Base-by-base conservation (phyloP, 2,113 vertebrate species). In the Chrysochloris asiatica region DNA sequence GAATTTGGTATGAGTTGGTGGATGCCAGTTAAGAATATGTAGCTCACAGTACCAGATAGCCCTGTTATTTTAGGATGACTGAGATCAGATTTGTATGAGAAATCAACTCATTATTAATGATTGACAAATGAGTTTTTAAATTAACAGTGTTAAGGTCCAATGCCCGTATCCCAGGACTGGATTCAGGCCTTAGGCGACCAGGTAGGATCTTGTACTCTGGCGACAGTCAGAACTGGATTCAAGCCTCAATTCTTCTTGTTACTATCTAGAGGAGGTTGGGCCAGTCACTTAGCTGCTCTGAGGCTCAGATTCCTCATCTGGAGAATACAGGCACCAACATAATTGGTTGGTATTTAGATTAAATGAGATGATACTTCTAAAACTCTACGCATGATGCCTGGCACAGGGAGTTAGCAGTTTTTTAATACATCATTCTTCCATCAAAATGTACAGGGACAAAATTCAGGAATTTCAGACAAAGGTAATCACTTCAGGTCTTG, bases 391-490 rank as follows among this genome's bases (percentile, higher is more conserved):
- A 12, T 26, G n/a, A 83, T 33, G 24, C 24, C 16, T 45, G 10
- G 28, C 3, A 21, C 38, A 16, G 1, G 45, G n/a, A 91, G 41
- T 19, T 56, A 48, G 86, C 43, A 41, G 14, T 80, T 5, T 5
- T 26, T 89, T 73, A 73, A 48, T 54, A 89, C 77, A 65, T 78
- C 17, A 73, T 4, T 41, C 14, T 9, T 11, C 11, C 47, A 54
- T 63, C 43, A 81, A 82, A 67, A 50, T 5, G 47, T 43, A 0
- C 33, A 3, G 59, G 21, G 24, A 73, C 33, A 26, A 33, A 91
- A 78, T 54, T 72, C 28, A 50, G 89, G 73, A 93, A 30, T 45
- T 85, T 61, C 48, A 69, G 88, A 13, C 72, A 84, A 52, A 52
- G 41, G 10, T 59, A 47, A 77, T 33, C 54, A 87, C 52, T 16